These are phyloP conservation scores for Cynocephalus volans DNA, from an alignment of 2,113 vertebrate genomes.

Conservation along the genomic window DNA sequence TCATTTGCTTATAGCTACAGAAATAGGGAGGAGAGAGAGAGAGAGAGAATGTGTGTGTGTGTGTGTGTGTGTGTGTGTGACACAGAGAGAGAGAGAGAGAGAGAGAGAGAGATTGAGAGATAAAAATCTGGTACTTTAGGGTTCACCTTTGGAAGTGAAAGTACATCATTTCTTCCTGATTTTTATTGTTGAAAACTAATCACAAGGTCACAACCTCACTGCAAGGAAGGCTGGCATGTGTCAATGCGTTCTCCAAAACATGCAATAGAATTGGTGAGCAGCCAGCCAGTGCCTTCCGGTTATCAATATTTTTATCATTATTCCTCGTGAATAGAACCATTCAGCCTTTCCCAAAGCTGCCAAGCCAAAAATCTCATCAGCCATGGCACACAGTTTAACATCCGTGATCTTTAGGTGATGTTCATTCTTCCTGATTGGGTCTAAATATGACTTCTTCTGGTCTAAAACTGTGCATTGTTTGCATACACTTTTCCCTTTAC, in stretches of 20 bases:
- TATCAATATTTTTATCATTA: background rate
- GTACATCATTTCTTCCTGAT: background rate
- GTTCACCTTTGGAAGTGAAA: background rate
- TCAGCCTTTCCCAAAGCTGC: background rate
- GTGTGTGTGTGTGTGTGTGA: too few relatives aligned
- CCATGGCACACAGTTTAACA: background rate
- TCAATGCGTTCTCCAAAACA: background rate
- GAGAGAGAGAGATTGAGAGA: background rate
- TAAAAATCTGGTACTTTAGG: background rate
- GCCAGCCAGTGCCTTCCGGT: background rate
- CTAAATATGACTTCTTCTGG: background rate
- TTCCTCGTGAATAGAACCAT: background rate
- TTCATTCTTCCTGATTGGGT: background rate
- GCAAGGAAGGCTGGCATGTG: background rate
- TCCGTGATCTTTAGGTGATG: background rate
- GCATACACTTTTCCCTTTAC: background rate
- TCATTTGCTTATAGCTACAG: background rate
- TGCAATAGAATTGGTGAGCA: background rate
- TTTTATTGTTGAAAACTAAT: slow-evolving; percentile 2
- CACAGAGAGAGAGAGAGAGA: background rate
- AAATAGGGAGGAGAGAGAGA: background rate
- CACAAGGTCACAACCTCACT: background rate
- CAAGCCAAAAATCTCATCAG: background rate
- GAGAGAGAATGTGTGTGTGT: background rate
- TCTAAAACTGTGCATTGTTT: background rate